Evolutionary conservation across 2,113 vertebrate genomes (phyloP).

Genomic region (Daboia siamensis): DNA sequence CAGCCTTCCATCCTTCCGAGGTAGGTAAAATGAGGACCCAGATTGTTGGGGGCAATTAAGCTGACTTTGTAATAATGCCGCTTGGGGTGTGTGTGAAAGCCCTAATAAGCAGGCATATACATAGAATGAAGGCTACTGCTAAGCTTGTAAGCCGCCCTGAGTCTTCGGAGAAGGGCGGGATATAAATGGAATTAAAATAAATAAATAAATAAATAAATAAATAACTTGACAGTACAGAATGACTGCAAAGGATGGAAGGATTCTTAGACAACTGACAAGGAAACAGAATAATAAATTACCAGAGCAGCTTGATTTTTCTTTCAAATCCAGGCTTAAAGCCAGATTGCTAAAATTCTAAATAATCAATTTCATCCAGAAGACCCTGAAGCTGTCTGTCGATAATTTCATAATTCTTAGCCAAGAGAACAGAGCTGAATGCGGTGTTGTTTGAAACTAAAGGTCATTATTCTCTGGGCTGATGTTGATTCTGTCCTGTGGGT

Average conservation of each 20-base stretch:
- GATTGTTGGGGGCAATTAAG: too few species aligned
- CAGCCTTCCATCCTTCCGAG: too few species aligned
- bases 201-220: too few species aligned
- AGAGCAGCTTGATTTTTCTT: not conserved
- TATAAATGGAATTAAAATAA: too few species aligned
- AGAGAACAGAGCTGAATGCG: rapidly evolving
- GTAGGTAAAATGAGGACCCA: too few species aligned
- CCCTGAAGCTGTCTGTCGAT: not conserved
- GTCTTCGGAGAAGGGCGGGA: too few species aligned
- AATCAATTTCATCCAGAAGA: not conserved
- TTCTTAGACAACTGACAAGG: not conserved
- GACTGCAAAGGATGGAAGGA: not conserved
- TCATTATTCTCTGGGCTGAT: constrained; percentile 12
- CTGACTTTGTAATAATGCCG: too few species aligned
- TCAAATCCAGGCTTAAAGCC: rapidly evolving
- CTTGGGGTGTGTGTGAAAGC: too few species aligned
- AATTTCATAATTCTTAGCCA: rapidly evolving
- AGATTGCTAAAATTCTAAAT: not conserved
- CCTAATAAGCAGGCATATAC: too few species aligned
- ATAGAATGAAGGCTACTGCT: too few species aligned
- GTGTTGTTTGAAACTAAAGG: not conserved
- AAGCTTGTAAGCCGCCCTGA: too few species aligned
- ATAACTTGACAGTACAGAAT: not conserved
- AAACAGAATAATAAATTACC: not conserved
- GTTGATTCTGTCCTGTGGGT: rapidly evolving